Percentiles rank a stretch among this genome's conserved stretches.
These are phyloP conservation scores for Balaeniceps rex DNA, from an alignment of 2,113 vertebrate species.

Conservation along the genomic window DNA sequence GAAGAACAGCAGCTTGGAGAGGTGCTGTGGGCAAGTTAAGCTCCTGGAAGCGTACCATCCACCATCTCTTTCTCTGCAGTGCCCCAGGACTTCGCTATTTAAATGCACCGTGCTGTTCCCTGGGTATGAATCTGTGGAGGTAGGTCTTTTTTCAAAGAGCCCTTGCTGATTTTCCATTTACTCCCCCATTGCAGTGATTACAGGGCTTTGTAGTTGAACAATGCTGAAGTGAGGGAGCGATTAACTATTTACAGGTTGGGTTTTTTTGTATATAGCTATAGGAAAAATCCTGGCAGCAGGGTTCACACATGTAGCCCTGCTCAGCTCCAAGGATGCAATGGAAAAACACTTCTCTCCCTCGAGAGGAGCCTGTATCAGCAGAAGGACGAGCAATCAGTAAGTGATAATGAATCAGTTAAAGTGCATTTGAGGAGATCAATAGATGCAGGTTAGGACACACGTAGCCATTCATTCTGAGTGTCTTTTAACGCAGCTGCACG, in stretches of 20 bases:
- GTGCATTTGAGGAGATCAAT: conserved; percentile 36
- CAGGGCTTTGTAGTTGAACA: neutral
- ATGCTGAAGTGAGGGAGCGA: neutral
- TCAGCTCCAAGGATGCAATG: neutral
- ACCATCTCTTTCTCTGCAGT: neutral
- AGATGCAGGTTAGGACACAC: neutral
- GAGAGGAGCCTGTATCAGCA: neutral
- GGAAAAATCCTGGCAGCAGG: neutral
- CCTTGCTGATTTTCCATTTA: neutral
- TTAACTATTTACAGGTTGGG: neutral
- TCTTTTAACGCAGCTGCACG: neutral
- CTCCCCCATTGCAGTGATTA: neutral
- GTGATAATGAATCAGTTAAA: conserved; percentile 31
- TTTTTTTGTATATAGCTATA: neutral
- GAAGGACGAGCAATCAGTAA: neutral
- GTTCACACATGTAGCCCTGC: neutral
- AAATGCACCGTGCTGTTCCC: neutral
- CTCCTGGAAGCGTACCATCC: neutral
- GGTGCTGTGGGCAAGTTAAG: neutral
- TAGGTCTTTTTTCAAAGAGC: neutral
- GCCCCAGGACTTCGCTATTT: neutral
- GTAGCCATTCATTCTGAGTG: neutral
- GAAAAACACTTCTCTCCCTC: neutral
- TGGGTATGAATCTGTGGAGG: neutral
- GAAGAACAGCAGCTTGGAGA: neutral